These are phyloP conservation scores for Ypsolopha sequella DNA, from an alignment of 2,888 invertebrate species.

Conservation along the genomic window DNA sequence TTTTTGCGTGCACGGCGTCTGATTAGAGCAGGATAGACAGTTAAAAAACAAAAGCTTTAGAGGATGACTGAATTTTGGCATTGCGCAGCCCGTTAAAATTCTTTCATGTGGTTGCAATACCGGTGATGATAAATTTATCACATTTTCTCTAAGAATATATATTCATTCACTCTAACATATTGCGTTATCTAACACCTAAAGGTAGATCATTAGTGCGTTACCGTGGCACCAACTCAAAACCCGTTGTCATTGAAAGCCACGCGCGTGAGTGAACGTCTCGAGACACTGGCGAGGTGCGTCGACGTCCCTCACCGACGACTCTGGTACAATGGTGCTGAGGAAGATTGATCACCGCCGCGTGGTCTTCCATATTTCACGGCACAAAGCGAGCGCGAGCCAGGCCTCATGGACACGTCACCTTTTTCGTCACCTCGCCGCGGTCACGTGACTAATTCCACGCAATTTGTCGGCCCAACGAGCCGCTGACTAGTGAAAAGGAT, in stretches of 20 bases:
- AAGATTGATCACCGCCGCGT: conserved; percentile 7
- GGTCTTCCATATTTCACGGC: conserved; percentile 6
- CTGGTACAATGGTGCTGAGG: conserved; percentile 2
- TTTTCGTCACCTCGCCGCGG: conserved; percentile 65
- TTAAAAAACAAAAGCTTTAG: no score
- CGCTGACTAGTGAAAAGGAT: conserved; percentile 59
- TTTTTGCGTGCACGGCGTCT: no score
- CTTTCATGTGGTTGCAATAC: no score
- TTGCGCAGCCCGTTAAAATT: no score
- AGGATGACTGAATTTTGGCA: no score
- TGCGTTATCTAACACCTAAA: no score
- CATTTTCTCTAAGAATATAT: no score
- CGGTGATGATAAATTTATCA: no score
- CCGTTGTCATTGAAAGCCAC: background rate
- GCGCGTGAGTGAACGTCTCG: background rate
- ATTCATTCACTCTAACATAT: no score
- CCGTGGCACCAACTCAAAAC: no score
- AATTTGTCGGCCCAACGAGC: conserved; percentile 62
- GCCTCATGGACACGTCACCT: conserved; percentile 51
- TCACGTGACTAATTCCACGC: conserved; percentile 66
- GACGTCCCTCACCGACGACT: background rate
- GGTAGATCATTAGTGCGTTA: no score
- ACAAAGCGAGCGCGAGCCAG: conserved; percentile 7
- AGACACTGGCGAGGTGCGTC: conserved; percentile 1
- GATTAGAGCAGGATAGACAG: no score